These are phyloP conservation scores for Aspidiotus rigidus DNA, from an alignment of 2,888 invertebrate genomes.

Conservation along the genomic window DNA sequence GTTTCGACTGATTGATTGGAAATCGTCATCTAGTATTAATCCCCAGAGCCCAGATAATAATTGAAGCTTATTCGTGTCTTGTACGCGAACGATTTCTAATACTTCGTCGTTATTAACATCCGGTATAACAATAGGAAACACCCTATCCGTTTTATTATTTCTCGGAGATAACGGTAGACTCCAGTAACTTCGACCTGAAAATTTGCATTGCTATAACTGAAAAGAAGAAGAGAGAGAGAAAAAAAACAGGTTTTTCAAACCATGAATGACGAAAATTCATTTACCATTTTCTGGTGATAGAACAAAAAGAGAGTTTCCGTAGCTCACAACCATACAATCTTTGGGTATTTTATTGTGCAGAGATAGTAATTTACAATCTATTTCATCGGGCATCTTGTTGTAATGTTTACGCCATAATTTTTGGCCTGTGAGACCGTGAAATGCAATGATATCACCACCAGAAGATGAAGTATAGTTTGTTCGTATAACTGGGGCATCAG, in stretches of 20 bases:
- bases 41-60: constrained; percentile 6
- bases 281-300: constrained; percentile 53
- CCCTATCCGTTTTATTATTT: neutral
- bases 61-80: constrained; percentile 5
- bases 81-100: constrained; percentile 6
- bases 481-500: constrained; percentile 42
- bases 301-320: constrained; percentile 54
- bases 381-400: constrained; percentile 52
- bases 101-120: constrained; percentile 13
- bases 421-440: constrained; percentile 60
- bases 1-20: neutral
- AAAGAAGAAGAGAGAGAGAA: neutral
- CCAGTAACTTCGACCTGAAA: constrained; percentile 17
- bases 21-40: neutral
- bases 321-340: constrained; percentile 66
- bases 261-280: neutral
- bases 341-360: constrained; percentile 59
- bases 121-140: constrained; percentile 22
- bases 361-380: constrained; percentile 65
- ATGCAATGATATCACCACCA: constrained; percentile 59
- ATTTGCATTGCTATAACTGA: neutral
- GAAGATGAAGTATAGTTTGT: constrained; percentile 44
- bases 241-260: neutral
- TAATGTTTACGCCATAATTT: constrained; percentile 66
- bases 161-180: neutral